A percentile compares a stretch with the other conserved stretches of the same genome.
These are phyloP conservation scores for Cantharis nigra DNA, from an alignment of 2,888 invertebrate genomes.

Conservation along the genomic window DNA sequence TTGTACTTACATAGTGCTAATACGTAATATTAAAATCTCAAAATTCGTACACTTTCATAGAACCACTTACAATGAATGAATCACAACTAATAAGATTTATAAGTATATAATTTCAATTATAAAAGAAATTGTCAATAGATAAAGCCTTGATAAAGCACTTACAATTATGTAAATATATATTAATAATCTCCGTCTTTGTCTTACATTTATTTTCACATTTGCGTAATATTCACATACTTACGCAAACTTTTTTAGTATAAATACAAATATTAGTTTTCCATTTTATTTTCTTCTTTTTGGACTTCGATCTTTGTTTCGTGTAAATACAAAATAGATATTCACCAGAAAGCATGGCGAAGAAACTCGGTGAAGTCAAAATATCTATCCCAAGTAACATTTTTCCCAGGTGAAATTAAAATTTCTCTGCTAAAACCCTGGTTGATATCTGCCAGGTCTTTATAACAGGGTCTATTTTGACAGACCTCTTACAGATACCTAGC, in stretches of 20 bases:
- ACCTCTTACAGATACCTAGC: too few relatives aligned
- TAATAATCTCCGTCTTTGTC: background rate
- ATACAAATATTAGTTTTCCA: background rate
- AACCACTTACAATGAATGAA: background rate
- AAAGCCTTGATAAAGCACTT: background rate
- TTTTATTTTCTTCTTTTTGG: background rate
- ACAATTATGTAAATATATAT: background rate
- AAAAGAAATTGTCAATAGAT: background rate
- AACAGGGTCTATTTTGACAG: too few relatives aligned
- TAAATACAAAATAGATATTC: too few relatives aligned
- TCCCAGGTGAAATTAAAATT: too few relatives aligned
- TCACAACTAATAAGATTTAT: background rate
- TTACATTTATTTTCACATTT: background rate
- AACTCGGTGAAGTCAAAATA: too few relatives aligned
- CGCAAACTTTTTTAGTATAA: background rate
- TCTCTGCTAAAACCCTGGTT: too few relatives aligned
- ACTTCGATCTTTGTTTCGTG: too few relatives aligned
- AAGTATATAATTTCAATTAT: background rate
- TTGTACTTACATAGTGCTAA: background rate
- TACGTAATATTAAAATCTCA: background rate
- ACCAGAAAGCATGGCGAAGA: too few relatives aligned
- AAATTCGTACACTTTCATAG: background rate
- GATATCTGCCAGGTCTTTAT: too few relatives aligned
- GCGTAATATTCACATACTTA: background rate
- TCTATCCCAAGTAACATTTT: too few relatives aligned